phyloP scores from a whole-genome alignment of 1,140 invertebrate genomes.

The Hylaeus volcanicus region DNA sequence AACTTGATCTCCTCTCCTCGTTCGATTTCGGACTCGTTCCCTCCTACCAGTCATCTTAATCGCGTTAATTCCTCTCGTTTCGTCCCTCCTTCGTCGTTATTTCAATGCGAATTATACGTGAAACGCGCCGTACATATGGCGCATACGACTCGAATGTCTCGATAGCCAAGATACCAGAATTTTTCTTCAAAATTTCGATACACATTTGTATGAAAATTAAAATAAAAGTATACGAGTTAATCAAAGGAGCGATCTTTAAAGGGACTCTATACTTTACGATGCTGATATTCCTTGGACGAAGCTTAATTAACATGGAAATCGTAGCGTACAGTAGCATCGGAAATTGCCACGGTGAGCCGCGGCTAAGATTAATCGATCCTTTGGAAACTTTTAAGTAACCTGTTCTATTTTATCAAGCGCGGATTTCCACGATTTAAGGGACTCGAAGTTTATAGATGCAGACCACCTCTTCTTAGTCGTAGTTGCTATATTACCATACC shows the following conservation, averaged over 20 bases:
- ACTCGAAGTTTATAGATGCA: conserved; percentile 35
- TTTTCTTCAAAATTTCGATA: too few species aligned
- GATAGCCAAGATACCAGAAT: too few species aligned
- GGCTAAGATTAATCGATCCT: conserved; percentile 52
- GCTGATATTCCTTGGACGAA: neutral
- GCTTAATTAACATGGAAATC: conserved; percentile 59
- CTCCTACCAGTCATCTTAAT: conserved; percentile 64
- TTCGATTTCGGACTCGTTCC: conserved; percentile 23
- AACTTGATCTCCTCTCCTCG: conserved; percentile 23
- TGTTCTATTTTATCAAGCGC: conserved; percentile 17
- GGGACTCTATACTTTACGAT: neutral
- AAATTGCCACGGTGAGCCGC: conserved; percentile 47
- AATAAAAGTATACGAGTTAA: too few species aligned
- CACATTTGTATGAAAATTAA: too few species aligned
- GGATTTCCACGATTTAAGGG: conserved; percentile 10
- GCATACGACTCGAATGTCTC: too few species aligned
- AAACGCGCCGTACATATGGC: too few species aligned
- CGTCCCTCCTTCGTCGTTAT: too few species aligned
- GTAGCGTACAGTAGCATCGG: conserved; percentile 48
- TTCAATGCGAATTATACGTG: too few species aligned
- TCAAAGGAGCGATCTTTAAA: conserved; percentile 1
- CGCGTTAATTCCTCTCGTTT: conserved; percentile 54
- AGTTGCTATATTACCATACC: conserved; percentile 1
- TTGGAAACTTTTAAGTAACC: conserved; percentile 7
- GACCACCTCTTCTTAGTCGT: neutral